phyloP scores from a whole-genome alignment of 2,797 vertebrate species.

The Cetoscarus ocellatus region DNA sequence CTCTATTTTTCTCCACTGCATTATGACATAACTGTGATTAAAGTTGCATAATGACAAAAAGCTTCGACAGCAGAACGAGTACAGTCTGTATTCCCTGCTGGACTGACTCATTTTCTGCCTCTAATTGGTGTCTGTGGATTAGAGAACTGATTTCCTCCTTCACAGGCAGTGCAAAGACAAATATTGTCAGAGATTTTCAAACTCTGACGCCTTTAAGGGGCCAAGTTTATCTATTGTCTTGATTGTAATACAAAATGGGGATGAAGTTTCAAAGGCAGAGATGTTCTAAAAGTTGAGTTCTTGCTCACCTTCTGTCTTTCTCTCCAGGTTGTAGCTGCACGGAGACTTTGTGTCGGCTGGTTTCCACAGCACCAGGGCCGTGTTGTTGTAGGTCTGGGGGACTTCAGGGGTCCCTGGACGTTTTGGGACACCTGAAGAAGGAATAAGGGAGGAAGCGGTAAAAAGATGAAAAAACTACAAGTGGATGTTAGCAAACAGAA shows the following conservation, averaged over 20 bases:
- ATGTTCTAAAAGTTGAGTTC: not conserved
- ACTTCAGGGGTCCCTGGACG: conserved; percentile 92
- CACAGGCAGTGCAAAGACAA: not conserved
- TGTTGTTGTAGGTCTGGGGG: conserved; percentile 94
- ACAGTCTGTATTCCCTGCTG: conserved; percentile 18
- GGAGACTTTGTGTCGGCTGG: conserved; percentile 89
- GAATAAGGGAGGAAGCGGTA: too few species aligned
- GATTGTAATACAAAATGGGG: not conserved
- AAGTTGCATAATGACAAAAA: conserved; percentile 12
- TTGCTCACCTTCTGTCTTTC: conserved; percentile 88
- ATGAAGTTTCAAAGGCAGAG: not conserved
- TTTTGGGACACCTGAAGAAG: conserved; percentile 87
- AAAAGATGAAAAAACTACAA: too few species aligned
- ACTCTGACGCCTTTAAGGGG: conserved; percentile 5
- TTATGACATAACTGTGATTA: conserved; percentile 30
- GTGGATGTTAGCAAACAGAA: too few species aligned
- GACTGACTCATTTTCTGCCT: conserved; percentile 47
- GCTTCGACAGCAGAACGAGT: conserved; percentile 16
- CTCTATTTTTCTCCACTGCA: conserved; percentile 13
- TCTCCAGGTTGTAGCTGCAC: conserved; percentile 92
- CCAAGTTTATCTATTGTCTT: conserved; percentile 1
- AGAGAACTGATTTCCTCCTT: conserved; percentile 17
- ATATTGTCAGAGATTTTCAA: conserved; percentile 17
- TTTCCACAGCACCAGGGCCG: conserved; percentile 95
- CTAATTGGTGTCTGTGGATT: conserved; percentile 26